Evolutionary conservation across 2,113 vertebrate species (phyloP), one percentile per base, ranked within the genome.

Genomic region (Leptodactylus fuscus): DNA sequence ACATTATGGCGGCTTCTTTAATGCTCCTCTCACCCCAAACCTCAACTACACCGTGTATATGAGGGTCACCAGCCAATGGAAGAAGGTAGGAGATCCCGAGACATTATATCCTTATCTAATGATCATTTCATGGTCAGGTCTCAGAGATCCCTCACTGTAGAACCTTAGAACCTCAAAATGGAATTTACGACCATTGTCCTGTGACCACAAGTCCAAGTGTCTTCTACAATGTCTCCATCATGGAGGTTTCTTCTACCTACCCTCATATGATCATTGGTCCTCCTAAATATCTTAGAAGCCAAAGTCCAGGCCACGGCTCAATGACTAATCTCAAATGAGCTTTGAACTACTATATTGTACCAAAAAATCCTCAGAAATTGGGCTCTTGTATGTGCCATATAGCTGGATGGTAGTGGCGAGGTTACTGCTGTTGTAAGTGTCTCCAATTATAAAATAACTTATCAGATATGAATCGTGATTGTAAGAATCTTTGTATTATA

Each of bases 51-150:
- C 58, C 0, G 81, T 38, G 12, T 29, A 49, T 12, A 18, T 81
- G 38, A 38, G 70, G 22, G 29, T 81, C 29, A 73, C 80, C 85
- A 87, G 86, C 60, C 32, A 15, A 12, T 87, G 86, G 86, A 58
- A 76, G 7, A 22, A 87, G 70, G 86, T 87, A 53, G 6, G 51
- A 32, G 27, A 13, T 34, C 55, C 2, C 0, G 0, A 13, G 3
- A 0, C 5, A 5, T n/a, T 4, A 32, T 15, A 8, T 9, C 5
- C 1, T 4, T 69, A 16, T n/a, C 7, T 9, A 3, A 53, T 24
- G 8, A 11, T 0, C 32, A 71, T 53, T 53, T 22, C 9, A 22
- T 51, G 20, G 15, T 10, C 0, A 2, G 12, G 46, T 9, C 27
- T 20, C 38, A 11, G 7, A n/a, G 10, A 3, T 51, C 34, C 13